Conservation (phyloP, 2,113 vertebrate species). For the Cranoglanis bouderius region DNA sequence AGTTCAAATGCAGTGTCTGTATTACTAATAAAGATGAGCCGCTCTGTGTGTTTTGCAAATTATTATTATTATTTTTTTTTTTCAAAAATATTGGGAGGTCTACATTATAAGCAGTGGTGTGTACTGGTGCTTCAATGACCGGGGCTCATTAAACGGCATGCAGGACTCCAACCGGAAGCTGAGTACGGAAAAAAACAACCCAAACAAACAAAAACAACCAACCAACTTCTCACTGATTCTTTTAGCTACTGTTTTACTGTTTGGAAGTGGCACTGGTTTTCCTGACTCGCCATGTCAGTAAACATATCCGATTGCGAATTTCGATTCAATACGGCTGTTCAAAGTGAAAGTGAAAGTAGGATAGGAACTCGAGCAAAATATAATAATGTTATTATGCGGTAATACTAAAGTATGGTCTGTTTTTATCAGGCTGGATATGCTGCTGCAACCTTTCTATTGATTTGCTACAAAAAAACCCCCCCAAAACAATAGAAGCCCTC, state of each 20-base stretch:
- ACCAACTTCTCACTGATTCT: not conserved
- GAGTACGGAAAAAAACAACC: too few species aligned
- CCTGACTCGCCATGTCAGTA: not conserved
- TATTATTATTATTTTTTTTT: not conserved
- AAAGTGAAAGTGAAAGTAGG: slow-evolving; percentile 13
- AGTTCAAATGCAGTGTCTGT: not conserved
- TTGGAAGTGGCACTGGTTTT: not conserved
- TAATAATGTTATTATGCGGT: not conserved
- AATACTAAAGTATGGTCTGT: not conserved
- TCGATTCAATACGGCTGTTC: not conserved
- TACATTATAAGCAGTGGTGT: not conserved
- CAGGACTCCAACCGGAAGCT: not conserved
- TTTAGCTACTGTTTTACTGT: not conserved
- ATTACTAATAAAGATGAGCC: not conserved
- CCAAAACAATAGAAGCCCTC: too few species aligned
- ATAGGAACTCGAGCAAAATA: too few species aligned
- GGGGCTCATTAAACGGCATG: not conserved
- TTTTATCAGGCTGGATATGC: not conserved
- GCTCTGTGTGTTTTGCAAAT: not conserved
- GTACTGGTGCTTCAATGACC: not conserved
- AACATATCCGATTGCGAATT: not conserved
- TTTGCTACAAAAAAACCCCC: too few species aligned
- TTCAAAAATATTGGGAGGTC: too few species aligned
- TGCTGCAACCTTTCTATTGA: not conserved
- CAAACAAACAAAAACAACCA: not conserved